A percentile compares a stretch with the other conserved stretches of the same genome.
These are phyloP conservation scores for Perizoma affinitatum DNA, from an alignment of 2,888 invertebrate species.

Conservation along the genomic window DNA sequence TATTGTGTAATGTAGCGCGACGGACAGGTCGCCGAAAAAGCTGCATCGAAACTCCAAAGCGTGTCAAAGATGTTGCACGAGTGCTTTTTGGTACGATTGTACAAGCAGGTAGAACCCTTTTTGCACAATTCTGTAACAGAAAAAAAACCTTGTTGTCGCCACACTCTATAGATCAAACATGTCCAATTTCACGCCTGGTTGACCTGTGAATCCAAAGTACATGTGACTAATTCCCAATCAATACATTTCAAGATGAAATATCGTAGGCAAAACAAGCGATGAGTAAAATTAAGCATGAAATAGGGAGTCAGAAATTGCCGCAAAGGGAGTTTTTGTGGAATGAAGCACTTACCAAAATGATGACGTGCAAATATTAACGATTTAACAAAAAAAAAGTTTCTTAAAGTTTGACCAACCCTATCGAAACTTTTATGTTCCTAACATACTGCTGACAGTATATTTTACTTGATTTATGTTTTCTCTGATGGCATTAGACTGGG, in stretches of 20 bases:
- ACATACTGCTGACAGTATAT: no score
- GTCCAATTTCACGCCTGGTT: slow-evolving; percentile 78
- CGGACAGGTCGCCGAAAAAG: slow-evolving; percentile 59
- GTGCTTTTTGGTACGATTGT: slow-evolving; percentile 47
- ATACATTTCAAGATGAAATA: slow-evolving; percentile 64
- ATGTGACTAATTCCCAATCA: slow-evolving; percentile 75
- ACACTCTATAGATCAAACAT: slow-evolving; percentile 73
- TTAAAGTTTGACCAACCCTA: not conserved
- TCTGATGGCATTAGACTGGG: no score
- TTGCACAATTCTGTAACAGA: slow-evolving; percentile 79
- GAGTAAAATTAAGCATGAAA: slow-evolving; percentile 65
- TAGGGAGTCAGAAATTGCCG: slow-evolving; percentile 45
- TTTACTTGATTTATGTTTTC: no score
- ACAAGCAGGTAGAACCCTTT: slow-evolving; percentile 79
- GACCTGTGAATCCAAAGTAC: slow-evolving; percentile 59
- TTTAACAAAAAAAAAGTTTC: no score
- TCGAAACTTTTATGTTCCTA: not conserved
- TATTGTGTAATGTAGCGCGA: slow-evolving; percentile 80
- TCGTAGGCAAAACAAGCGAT: slow-evolving; percentile 49
- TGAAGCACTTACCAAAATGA: slow-evolving; percentile 1
- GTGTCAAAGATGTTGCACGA: not conserved
- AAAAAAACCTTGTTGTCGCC: slow-evolving; percentile 69
- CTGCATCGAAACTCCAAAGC: slow-evolving; percentile 38
- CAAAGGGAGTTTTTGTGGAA: slow-evolving; percentile 12
- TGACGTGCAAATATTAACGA: slow-evolving; percentile 14